Evolutionary conservation across 2,888 invertebrate species (phyloP), one percentile per base, ranked within the genome.

Genomic region (Myopa testacea): DNA sequence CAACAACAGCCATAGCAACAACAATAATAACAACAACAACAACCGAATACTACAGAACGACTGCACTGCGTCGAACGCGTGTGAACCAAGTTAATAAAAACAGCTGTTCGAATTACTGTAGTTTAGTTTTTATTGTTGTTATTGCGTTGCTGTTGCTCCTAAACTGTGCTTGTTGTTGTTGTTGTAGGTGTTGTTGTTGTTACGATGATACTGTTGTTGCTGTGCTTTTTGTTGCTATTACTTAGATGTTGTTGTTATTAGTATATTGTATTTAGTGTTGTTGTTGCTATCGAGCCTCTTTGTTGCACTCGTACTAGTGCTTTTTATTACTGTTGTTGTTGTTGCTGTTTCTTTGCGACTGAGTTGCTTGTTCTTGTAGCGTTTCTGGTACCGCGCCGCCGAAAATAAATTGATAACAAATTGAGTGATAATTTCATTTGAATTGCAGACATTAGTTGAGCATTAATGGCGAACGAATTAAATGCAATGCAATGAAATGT

Each of bases 11-110:
- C 8, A 40, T 4, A 19, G 50, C 50, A 7, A n/a, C n/a, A 52
- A 45, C 19, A 26, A 69, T 19, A 69, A 10, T 26, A 40, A 12
- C 40, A 16, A 26, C 65, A 65, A 37, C 65, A 67, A 67, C 67
- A n/a, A 8, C 40, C 16, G 19, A 1, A 40, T 4, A 26, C 26
- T 26, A 26, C 26, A 26, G 26, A 26, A 26, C 26, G 2, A 26
- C 26, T 26, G 16, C 19, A 34, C 69, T 26, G 34, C 26, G 50
- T 40, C 50, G 6, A 34, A 45, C 38, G 71, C 71, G 71, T 71
- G 71, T 71, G 71, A 71, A 71, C 71, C 16, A 16, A 71, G 52
- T 71, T 37, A 71, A 55, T 38, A 37, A 71, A 58, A 71, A 60
- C 71, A 71, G 58, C 71, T 71, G 71, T 37, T 34, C 37, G 55